phyloP scores from a whole-genome alignment of 1,140 invertebrate species.

The Leptopilina clavipes region DNA sequence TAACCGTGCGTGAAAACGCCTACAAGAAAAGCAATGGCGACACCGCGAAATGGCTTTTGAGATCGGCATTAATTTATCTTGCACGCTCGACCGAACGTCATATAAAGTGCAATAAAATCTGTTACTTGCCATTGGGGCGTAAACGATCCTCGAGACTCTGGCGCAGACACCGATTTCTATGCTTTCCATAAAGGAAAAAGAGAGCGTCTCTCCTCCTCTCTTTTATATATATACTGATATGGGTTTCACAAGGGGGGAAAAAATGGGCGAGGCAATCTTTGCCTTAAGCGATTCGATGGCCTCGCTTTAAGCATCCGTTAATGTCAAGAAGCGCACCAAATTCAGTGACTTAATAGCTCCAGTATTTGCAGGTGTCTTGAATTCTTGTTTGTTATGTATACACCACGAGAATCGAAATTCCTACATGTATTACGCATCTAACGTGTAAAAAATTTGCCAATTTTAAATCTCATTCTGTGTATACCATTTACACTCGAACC shows the following conservation, averaged over 20 bases:
- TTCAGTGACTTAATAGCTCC: constrained; percentile 24
- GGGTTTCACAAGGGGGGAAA: background rate
- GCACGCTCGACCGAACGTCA: constrained; percentile 19
- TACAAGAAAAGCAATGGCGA: constrained; percentile 33
- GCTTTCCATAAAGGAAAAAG: constrained; percentile 6
- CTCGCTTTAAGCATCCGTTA: constrained; percentile 13
- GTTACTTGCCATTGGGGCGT: constrained; percentile 23
- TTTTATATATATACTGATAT: too few species aligned
- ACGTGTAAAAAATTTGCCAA: too few species aligned
- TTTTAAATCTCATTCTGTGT: too few species aligned
- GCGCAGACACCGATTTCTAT: background rate
- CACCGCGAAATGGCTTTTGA: constrained; percentile 19
- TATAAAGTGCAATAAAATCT: constrained; percentile 29
- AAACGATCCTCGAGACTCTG: background rate
- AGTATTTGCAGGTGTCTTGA: constrained; percentile 10
- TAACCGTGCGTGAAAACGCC: constrained; percentile 26
- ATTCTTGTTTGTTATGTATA: constrained; percentile 10
- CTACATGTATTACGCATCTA: too few species aligned
- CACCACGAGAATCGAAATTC: too few species aligned
- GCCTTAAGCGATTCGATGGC: constrained; percentile 32
- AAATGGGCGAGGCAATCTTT: constrained; percentile 18
- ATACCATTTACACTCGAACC: too few species aligned
- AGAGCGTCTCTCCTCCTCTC: background rate
- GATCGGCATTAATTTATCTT: constrained; percentile 7
- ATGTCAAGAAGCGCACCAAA: constrained; percentile 19